Conservation (phyloP, 2,113 vertebrate genomes). For the Oreotrochilus melanogaster region DNA sequence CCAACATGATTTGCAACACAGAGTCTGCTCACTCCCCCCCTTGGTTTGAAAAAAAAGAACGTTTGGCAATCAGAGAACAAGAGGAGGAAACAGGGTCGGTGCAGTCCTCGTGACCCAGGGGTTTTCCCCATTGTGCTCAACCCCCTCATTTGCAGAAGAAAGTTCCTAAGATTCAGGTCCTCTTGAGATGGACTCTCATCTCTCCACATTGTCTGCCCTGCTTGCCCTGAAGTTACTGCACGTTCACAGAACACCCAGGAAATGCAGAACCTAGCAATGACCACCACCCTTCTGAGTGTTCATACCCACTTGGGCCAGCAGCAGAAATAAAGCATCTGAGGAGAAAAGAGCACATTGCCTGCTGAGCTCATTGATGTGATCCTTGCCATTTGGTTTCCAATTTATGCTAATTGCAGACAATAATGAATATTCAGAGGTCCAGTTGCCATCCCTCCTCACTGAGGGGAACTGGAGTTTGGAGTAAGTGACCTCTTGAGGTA, state of each 20-base stretch:
- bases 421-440: background rate
- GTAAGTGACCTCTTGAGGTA: background rate
- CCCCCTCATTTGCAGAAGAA: background rate
- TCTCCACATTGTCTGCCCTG: background rate
- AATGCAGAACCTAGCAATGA: background rate
- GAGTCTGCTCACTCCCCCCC: background rate
- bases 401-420: background rate
- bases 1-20: background rate
- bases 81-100: background rate
- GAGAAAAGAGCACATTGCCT: background rate
- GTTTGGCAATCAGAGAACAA: background rate
- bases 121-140: background rate
- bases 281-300: background rate
- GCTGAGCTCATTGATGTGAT: background rate
- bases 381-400: background rate
- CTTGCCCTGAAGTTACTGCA: background rate
- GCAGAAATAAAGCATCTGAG: accelerated
- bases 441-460: background rate
- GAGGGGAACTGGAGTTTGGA: background rate
- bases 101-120: background rate
- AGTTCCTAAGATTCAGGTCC: background rate
- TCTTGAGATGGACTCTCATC: background rate
- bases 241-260: background rate
- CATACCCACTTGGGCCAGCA: accelerated
- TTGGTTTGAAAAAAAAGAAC: background rate